Conservation (phyloP, 2,888 invertebrate genomes). For the Taphrorychus bicolor region DNA sequence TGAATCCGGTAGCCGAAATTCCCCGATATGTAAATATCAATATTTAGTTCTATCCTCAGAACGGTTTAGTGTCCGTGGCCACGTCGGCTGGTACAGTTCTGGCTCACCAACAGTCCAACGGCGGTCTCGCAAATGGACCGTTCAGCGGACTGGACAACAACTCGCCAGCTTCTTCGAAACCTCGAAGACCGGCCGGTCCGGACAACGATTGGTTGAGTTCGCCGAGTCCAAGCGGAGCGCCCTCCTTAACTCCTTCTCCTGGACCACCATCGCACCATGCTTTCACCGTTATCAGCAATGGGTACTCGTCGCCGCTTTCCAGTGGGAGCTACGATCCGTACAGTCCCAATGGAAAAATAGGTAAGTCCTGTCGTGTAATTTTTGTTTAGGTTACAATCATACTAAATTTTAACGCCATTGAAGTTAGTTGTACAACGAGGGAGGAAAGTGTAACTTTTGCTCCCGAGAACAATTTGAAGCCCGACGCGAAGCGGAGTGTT, state of each 20-base stretch:
- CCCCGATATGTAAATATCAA: no score
- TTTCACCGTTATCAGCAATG: conserved; percentile 68
- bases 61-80: conserved; percentile 52
- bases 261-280: conserved; percentile 66
- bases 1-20: background rate
- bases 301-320: conserved; percentile 86
- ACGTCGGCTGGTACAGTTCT: conserved; percentile 55
- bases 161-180: conserved; percentile 49
- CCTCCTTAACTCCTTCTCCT: conserved; percentile 74
- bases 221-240: conserved; percentile 65
- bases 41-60: conserved; percentile 38
- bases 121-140: conserved; percentile 52
- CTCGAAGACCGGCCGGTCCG: conserved; percentile 61
- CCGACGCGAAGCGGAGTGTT: no score
- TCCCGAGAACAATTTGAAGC: no score
- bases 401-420: no score
- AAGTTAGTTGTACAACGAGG: no score
- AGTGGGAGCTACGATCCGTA: conserved; percentile 90
- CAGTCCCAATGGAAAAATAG: conserved; percentile 88
- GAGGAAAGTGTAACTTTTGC: no score
- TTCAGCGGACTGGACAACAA: conserved; percentile 48
- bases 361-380: no score
- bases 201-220: conserved; percentile 74
- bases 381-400: no score
- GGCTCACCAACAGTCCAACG: conserved; percentile 54